Evolutionary conservation across 2,888 invertebrate species (phyloP), one percentile per base, ranked within the genome.

Genomic region (Elaeidobius kamerunicus): DNA sequence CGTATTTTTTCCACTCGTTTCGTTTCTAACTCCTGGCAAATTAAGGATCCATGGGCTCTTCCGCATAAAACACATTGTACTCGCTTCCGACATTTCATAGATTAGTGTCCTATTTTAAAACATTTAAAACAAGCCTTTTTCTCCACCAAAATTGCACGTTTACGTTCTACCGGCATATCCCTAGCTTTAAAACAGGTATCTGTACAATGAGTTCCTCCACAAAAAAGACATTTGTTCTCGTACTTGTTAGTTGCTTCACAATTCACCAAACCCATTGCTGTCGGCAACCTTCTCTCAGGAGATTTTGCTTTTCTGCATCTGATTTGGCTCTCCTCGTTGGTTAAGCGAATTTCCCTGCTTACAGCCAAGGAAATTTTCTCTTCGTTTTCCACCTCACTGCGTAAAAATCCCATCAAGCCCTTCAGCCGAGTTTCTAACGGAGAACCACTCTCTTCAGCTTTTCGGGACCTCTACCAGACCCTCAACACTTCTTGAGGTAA

Each of bases 401-500:
- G 56, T 11, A 62, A 42, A 52, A 65, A 64, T 5, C 18, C 17
- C 55, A 63, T 57, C 12, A 50, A 32, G 11, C 39, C 42, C 19
- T 47, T 44, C n/a, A 54, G 28, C 2, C 27, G 27, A 9, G 9
- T 5, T 9, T 27, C 27, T 5, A 27, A 9, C 6, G 27, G 27
- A 7, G 27, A 27, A 32, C 11, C 32, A 32, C 11, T 12, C 32
- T 32, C 28, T 12, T 38, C 11, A 17, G 51, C 38, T 28, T 32
- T 32, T 3, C 32, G 32, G 2, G 30, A 34, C 3, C 58, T 27
- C 43, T 60, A 58, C 66, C 65, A 67, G 11, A 59, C 58, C 28
- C 62, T 15, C 17, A 66, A 45, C 5, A 63, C 43, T 5, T 62
- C 61, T 11, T 61, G 57, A 2, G 66, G 67, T 9, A 68, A 47